Conservation (phyloP, 2,113 vertebrate species). For the Gobius niger region DNA sequence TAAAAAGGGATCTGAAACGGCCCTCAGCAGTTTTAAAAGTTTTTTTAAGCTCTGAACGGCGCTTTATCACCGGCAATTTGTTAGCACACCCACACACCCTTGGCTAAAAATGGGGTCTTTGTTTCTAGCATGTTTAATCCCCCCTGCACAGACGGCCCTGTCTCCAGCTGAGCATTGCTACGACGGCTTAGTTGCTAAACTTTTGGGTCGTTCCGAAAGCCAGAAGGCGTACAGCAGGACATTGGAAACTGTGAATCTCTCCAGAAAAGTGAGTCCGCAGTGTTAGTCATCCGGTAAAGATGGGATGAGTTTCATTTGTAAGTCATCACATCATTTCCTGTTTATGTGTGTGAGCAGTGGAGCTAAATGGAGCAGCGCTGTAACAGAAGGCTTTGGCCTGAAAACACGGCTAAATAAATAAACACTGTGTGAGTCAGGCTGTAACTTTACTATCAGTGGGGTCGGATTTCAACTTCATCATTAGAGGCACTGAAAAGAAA, state of each 20-base stretch:
- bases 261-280: not conserved
- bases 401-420: conserved; percentile 2
- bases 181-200: too few relatives aligned
- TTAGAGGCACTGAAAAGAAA: not conserved
- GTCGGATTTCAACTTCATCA: not conserved
- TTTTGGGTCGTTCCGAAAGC: too few relatives aligned
- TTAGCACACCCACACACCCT: too few relatives aligned
- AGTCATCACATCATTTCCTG: not conserved
- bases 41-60: too few relatives aligned
- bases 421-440: not conserved
- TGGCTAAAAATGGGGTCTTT: too few relatives aligned
- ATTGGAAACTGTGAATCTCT: not conserved
- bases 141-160: too few relatives aligned
- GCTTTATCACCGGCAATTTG: too few relatives aligned
- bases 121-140: too few relatives aligned
- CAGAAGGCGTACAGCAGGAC: too few relatives aligned
- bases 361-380: not conserved
- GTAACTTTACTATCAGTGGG: not conserved
- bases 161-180: too few relatives aligned
- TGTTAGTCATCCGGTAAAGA: not conserved
- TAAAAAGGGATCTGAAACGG: too few relatives aligned
- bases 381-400: not conserved
- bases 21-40: too few relatives aligned
- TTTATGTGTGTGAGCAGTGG: not conserved
- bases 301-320: not conserved